Evolutionary conservation across 2,113 vertebrate genomes (phyloP), one percentile per base, ranked within the genome.

Genomic region (Oxygymnocypris stewartii): DNA sequence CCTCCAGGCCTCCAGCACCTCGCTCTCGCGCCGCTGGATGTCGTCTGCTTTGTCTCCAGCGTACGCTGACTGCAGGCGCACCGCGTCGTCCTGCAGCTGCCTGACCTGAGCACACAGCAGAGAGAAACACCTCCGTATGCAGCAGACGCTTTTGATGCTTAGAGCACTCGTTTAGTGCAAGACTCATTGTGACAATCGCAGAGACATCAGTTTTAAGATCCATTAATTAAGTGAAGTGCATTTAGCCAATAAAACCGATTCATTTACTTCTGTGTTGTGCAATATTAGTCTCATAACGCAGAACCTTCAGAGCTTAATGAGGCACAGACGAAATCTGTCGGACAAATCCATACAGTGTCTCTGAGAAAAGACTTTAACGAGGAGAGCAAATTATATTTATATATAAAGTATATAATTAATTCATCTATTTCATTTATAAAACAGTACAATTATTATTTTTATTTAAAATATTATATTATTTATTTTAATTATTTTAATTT

Each of bases 11-110:
- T 98, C 97, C 37, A 99, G 92, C 18, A 99, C 97, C 86, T 99
- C 98, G 0, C 95, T 94, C 91, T 99, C 98, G 8, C 97, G 90
- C 89, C 96, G 96, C 93, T 99, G 97, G 88, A 99, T 99, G 94
- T 99, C 98, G 2, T 99, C 98, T 0, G 98, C 98, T 92, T 99
- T 99, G 89, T 99, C 98, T 28, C 98, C 98, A 0, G 98, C 98
- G 0, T 99, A 99, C 6, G 98, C 97, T 0, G 98, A 97, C 96
- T 99, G 98, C 65, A 99, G 96, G 44, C 98, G 97, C 0, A 97
- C 95, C 0, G 98, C 98, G 0, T 99, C 98, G 49, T 99, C 98
- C 93, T 99, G 98, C 16, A 99, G 95, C 94, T 98, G 97, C 88
- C 97, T 95, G 84, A 99, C 98, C 98, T 99, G 90, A 0, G 1